Percentiles rank a stretch among this genome's conserved stretches.
Evolutionary conservation across 2,888 invertebrate species (phyloP).

Genomic region (Thereva nobilitata): DNA sequence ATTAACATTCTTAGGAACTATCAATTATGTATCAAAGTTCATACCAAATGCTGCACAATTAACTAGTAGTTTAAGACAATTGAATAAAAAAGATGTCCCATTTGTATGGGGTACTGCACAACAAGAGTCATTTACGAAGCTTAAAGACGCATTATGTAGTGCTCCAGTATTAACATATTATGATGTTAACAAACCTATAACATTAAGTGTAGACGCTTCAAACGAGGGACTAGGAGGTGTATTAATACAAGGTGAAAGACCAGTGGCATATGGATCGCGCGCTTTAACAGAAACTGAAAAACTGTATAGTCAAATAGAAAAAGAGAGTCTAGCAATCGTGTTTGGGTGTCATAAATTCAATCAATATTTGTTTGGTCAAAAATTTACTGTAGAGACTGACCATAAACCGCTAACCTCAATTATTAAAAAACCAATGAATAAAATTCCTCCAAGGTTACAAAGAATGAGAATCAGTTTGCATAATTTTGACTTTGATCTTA

Average conservation of each 20-base stretch:
- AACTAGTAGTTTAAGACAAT: constrained; percentile 35
- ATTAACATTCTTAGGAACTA: constrained; percentile 39
- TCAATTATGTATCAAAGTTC: constrained; percentile 44
- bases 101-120: constrained; percentile 40
- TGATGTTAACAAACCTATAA: constrained; percentile 44
- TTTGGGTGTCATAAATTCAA: constrained; percentile 51
- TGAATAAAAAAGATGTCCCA: constrained; percentile 38
- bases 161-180: constrained; percentile 37
- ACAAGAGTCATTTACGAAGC: constrained; percentile 38
- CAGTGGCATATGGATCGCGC: constrained; percentile 50
- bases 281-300: constrained; percentile 47
- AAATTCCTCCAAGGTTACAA: constrained; percentile 47
- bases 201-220: constrained; percentile 48
- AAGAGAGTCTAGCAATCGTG: constrained; percentile 50
- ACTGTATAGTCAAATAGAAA: constrained; percentile 54
- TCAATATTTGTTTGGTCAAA: constrained; percentile 47
- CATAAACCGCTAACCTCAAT: constrained; percentile 50
- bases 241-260: constrained; percentile 49
- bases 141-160: constrained; percentile 31
- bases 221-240: constrained; percentile 47
- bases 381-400: constrained; percentile 47
- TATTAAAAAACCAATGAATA: constrained; percentile 47
- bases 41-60: constrained; percentile 41
- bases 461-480: constrained; percentile 47
- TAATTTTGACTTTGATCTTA: constrained; percentile 44